phyloP scores from a whole-genome alignment of 2,797 vertebrate genomes.

The Merluccius polli region DNA sequence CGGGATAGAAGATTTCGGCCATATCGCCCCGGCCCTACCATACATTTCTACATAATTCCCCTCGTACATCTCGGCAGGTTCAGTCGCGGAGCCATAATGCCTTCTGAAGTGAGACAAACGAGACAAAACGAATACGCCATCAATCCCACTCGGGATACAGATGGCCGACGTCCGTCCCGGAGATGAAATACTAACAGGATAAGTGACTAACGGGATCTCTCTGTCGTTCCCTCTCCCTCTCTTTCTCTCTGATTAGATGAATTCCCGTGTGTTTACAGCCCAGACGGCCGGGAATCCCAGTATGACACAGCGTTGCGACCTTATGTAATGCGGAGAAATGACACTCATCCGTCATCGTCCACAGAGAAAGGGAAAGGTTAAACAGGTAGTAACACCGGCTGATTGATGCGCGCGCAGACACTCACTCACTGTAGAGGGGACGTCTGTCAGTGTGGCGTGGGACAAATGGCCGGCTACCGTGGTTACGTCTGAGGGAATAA shows the following conservation, averaged over 20 bases:
- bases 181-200: too few species aligned
- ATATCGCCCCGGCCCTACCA: too few species aligned
- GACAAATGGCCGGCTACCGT: conserved; percentile 21
- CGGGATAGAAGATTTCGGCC: too few species aligned
- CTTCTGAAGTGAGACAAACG: background rate
- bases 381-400: conserved; percentile 28
- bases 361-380: conserved; percentile 24
- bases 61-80: background rate
- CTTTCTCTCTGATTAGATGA: too few species aligned
- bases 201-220: too few species aligned
- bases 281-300: background rate
- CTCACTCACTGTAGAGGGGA: conserved; percentile 20
- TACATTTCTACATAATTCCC: too few species aligned
- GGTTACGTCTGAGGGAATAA: background rate
- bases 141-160: background rate
- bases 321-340: conserved; percentile 7
- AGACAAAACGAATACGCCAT: background rate
- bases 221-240: too few species aligned
- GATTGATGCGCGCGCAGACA: conserved; percentile 54
- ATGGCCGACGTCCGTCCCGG: too few species aligned
- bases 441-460: conserved; percentile 44
- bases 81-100: background rate
- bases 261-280: background rate
- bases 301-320: background rate
- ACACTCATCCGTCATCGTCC: conserved; percentile 44